phyloP scores from a whole-genome alignment of 2,797 vertebrate genomes.

The Rhabdomys pumilio region DNA sequence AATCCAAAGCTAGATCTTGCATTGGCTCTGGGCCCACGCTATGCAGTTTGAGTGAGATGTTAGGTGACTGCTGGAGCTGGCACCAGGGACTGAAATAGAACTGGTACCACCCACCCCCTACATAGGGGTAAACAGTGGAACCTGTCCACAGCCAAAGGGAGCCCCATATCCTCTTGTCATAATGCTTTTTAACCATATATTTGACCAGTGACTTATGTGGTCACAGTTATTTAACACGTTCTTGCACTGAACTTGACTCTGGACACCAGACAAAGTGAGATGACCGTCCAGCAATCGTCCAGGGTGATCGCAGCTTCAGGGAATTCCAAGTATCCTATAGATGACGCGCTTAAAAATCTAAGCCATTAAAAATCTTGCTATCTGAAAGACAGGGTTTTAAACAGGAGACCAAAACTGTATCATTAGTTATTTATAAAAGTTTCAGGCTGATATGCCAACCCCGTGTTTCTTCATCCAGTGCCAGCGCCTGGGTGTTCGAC shows the following conservation, averaged over 20 bases:
- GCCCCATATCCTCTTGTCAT: slow-evolving; percentile 56
- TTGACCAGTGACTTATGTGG: slow-evolving; percentile 83
- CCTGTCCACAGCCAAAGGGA: slow-evolving; percentile 76
- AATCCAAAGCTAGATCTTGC: neutral
- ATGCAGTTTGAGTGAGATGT: neutral
- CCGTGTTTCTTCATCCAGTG: slow-evolving; percentile 13
- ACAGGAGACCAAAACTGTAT: slow-evolving; percentile 84
- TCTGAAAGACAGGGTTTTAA: slow-evolving; percentile 84
- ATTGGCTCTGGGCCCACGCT: neutral
- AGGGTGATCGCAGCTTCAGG: slow-evolving; percentile 85
- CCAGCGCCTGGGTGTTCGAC: slow-evolving; percentile 71
- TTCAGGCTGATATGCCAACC: slow-evolving; percentile 79
- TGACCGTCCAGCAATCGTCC: slow-evolving; percentile 72
- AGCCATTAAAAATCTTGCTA: slow-evolving; percentile 59
- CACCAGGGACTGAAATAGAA: slow-evolving; percentile 22
- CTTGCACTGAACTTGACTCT: slow-evolving; percentile 83
- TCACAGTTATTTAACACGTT: slow-evolving; percentile 81
- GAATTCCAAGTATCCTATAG: slow-evolving; percentile 83
- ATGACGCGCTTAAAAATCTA: slow-evolving; percentile 83
- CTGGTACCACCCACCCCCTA: neutral
- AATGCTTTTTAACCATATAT: slow-evolving; percentile 75
- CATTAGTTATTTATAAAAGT: slow-evolving; percentile 76
- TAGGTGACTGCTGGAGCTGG: neutral
- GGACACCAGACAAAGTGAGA: slow-evolving; percentile 77
- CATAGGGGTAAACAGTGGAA: slow-evolving; percentile 40